These are phyloP conservation scores for Huso huso DNA, from an alignment of 2,797 vertebrate species.

Conservation along the genomic window DNA sequence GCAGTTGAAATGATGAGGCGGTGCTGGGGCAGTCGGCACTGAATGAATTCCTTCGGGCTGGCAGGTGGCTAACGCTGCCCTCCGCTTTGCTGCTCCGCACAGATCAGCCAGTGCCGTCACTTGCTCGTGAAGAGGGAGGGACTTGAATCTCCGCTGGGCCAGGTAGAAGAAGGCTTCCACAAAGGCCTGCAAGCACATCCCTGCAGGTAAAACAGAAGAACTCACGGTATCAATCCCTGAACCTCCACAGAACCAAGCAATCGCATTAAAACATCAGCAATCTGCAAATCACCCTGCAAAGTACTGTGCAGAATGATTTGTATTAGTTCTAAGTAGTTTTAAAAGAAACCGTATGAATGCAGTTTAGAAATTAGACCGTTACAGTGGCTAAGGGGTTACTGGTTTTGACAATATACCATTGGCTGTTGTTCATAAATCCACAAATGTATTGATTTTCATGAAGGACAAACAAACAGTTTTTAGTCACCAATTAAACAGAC, in stretches of 20 bases:
- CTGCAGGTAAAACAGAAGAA: slow-evolving; percentile 41
- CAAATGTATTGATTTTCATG: no score
- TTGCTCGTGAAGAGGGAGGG: slow-evolving; percentile 60
- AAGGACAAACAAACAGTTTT: no score
- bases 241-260: not conserved
- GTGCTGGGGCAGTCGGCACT: slow-evolving; percentile 2
- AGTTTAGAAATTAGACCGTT: no score
- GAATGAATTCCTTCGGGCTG: slow-evolving; percentile 16
- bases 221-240: not conserved
- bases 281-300: no score
- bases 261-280: not conserved
- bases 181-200: slow-evolving; percentile 89
- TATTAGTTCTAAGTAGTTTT: no score
- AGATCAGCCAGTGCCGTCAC: slow-evolving; percentile 66
- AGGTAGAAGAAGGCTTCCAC: slow-evolving; percentile 83
- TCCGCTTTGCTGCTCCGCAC: slow-evolving; percentile 43
- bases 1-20: slow-evolving; percentile 31
- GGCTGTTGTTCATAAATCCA: no score
- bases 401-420: no score
- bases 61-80: not conserved
- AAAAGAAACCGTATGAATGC: no score
- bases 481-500: no score
- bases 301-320: no score
- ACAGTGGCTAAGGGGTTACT: no score
- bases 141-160: slow-evolving; percentile 78